Conservation (phyloP, 2,797 vertebrate species). For the Monodelphis domestica region DNA sequence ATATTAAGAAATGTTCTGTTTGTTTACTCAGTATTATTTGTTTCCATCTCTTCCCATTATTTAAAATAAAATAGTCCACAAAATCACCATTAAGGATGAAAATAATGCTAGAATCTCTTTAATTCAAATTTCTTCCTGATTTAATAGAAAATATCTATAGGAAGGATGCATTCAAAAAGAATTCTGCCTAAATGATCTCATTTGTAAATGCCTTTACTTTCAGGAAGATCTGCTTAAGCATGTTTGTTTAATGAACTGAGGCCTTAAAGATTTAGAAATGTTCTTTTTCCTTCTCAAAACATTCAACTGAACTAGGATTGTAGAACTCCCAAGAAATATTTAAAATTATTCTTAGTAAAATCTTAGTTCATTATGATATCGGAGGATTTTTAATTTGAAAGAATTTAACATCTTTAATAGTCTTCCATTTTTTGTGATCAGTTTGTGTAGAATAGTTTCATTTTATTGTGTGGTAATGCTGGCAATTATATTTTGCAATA, state of each 20-base stretch:
- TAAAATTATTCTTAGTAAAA: background rate
- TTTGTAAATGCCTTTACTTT: background rate
- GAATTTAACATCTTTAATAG: background rate
- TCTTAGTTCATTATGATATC: background rate
- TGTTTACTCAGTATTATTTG: background rate
- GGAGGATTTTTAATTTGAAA: background rate
- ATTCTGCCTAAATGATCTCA: background rate
- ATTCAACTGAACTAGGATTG: background rate
- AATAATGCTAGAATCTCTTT: background rate
- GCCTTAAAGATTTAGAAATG: background rate
- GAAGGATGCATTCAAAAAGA: background rate
- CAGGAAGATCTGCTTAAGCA: constrained; percentile 10
- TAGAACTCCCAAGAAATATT: background rate
- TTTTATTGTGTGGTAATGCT: background rate
- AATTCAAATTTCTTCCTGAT: background rate
- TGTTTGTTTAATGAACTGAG: constrained; percentile 6
- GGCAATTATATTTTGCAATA: background rate
- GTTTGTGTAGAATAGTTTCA: background rate
- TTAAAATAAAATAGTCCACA: constrained; percentile 34
- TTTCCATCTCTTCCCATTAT: background rate
- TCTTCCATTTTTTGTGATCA: background rate
- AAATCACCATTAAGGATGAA: background rate
- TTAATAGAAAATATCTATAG: background rate
- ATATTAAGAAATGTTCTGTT: background rate
- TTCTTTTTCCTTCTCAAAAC: background rate